Evolutionary conservation across 1,140 invertebrate genomes (phyloP), one percentile per base, ranked within the genome.

Genomic region (Drosophila repletoides): DNA sequence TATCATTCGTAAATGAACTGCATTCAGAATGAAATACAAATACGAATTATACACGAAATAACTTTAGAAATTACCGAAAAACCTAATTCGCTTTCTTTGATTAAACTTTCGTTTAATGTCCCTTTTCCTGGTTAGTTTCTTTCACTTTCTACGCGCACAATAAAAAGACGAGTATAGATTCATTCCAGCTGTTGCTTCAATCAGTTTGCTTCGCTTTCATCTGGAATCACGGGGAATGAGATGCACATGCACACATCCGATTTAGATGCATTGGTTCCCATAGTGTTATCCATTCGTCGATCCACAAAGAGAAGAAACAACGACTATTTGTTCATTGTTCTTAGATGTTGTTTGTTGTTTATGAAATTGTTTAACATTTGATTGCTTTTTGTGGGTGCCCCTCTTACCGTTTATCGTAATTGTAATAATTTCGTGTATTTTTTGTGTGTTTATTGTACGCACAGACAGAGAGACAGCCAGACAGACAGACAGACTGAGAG

Each of bases 391-490:
- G 45, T 22, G 43, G 51, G 21, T 52, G 48, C 48, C 24, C 65
- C 26, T 22, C 59, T 26, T 19, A 76, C 38, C 74, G 79, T 84
- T 83, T 83, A 83, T 40, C 55, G 66, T 83, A 84, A 83, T 83
- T 83, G 79, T 84, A 74, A 83, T 83, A 83, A 83, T 83, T 84
- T 79, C 38, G 58, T 84, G 53, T 76, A 56, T 73, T 75, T 67
- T 71, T 40, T 43, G 83, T 53, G 59, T 61, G 70, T 31, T 49
- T 34, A 33, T 73, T n/a, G 43, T 43, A 26, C 64, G 45, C 38
- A 51, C 48, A 45, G 49, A 41, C 15, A 31, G 15, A 17, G 5
- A 9, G 40, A 21, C 9, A 53, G 49, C 21, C 12, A 22, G 43
- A 58, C 9, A 9, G 22, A 17, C 9, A 28, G 24, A 6, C 15